Base-by-base conservation (phyloP, 2,797 vertebrate genomes). In the Kryptolebias ocellatus region DNA sequence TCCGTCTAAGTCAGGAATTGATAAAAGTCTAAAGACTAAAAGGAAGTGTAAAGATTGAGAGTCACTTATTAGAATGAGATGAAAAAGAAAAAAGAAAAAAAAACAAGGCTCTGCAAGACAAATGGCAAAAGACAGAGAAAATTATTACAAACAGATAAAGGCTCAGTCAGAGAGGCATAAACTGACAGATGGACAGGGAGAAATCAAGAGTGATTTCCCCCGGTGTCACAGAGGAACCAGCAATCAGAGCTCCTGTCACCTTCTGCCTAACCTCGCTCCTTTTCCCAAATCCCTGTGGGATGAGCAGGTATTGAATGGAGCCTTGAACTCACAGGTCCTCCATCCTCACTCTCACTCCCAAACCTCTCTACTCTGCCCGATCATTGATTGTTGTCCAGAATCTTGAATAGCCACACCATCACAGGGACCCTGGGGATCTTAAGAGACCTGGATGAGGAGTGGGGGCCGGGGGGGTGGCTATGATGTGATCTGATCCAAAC, bases 221-320 rank as follows among this genome's bases (percentile, higher is more conserved):
- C 58, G 64, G 70, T 81, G 81, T 81, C 65, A 72, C 54, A 57
- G 67, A 70, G 60, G 62, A 83, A 62, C 68, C 56, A 61, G 79
- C 42, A 69, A 84, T 83, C 83, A 84, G 72, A 74, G 74, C 44
- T 62, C 70, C 74, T 51, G 74, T 87, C 87, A 89, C 82, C 79
- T 62, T 72, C 75, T 57, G 56, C 69, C 83, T 72, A 79, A 70
- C 61, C 78, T 64, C 69, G 56, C 79, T 73, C 60, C 71, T 74
- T 74, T 61, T 45, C 67, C 60, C 47, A 79, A 78, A 72, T 78
- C 88, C 87, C 87, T 72, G 47, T 71, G 89, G 87, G 84, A 86
- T 66, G 70, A 81, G 81, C 73, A 81, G 70, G 61, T 89, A 90
- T 88, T 89, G 90, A 91, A 90, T 75, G 82, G 73, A 79, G 85